phyloP scores from a whole-genome alignment of 2,113 vertebrate genomes.

The Charina bottae region DNA sequence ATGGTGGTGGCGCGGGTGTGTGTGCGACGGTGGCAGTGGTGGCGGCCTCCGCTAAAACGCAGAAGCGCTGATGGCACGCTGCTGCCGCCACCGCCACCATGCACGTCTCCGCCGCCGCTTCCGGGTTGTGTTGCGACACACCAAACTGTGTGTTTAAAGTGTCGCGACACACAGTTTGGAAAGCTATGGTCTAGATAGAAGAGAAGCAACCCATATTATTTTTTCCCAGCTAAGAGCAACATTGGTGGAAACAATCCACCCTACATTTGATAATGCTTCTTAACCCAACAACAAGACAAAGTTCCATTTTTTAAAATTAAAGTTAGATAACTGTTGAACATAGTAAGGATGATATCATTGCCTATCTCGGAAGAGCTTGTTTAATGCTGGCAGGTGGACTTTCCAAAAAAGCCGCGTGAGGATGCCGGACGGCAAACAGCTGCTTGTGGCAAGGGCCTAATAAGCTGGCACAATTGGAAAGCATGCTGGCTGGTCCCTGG shows the following conservation, averaged over 20 bases:
- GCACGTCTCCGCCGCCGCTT: no score
- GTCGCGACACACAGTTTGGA: no score
- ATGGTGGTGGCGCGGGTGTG: no score
- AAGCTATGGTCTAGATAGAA: not conserved
- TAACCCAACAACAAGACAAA: not conserved
- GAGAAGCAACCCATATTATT: not conserved
- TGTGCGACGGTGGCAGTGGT: no score
- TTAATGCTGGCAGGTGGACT: not conserved
- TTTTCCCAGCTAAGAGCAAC: not conserved
- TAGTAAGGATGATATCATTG: not conserved
- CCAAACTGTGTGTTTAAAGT: no score
- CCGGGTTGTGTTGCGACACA: no score
- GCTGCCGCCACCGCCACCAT: no score
- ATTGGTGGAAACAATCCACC: not conserved
- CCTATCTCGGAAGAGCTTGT: no score
- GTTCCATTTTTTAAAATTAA: not conserved
- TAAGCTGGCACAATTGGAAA: not conserved
- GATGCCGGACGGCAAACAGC: not conserved
- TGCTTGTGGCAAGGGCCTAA: not conserved
- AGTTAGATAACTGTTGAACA: not conserved
- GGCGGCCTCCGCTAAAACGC: no score
- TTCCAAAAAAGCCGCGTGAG: not conserved
- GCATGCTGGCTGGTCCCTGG: not conserved
- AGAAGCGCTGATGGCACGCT: no score
- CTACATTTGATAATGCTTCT: not conserved